These are phyloP conservation scores for Sciurus carolinensis DNA, from an alignment of 2,797 vertebrate genomes.

Conservation along the genomic window DNA sequence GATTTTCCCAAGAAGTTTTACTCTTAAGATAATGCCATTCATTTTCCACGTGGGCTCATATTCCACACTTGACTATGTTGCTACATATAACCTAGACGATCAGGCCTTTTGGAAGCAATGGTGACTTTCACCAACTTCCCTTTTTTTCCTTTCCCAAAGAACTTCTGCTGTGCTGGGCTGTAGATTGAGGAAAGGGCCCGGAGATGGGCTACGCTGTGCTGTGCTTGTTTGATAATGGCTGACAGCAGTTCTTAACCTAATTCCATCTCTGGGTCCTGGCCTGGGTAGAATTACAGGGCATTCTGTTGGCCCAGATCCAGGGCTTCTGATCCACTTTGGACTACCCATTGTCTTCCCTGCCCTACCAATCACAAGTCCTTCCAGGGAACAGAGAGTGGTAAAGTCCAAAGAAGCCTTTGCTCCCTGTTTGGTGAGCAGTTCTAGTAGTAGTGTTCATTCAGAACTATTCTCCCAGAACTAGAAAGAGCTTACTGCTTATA, in stretches of 20 bases:
- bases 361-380: neutral
- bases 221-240: neutral
- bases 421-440: neutral
- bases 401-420: neutral
- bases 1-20: neutral
- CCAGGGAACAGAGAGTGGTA: neutral
- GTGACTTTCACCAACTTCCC: neutral
- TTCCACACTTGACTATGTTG: neutral
- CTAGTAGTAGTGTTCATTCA: too few species aligned
- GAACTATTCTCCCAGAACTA: neutral
- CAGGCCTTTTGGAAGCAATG: neutral
- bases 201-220: neutral
- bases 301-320: neutral
- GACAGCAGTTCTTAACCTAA: neutral
- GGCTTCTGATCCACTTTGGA: neutral
- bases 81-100: neutral
- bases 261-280: neutral
- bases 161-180: neutral
- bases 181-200: neutral
- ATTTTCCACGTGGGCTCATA: neutral
- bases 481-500: accelerated
- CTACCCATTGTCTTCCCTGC: neutral
- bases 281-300: neutral
- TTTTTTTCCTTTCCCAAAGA: neutral
- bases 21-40: neutral